Conservation (phyloP, 2,888 invertebrate genomes). For the Amphipyra berbera region DNA sequence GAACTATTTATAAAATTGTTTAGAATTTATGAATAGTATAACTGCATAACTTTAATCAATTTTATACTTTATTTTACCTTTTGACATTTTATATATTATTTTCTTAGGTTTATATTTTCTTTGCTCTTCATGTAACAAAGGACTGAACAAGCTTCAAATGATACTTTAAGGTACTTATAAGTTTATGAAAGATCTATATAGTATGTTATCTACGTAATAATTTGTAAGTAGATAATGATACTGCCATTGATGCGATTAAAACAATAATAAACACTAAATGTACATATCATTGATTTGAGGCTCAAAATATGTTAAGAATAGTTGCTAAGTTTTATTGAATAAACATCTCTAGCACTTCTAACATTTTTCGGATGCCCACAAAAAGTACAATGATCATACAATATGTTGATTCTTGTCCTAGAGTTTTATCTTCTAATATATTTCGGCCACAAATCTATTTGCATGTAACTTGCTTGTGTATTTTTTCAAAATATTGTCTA, state of each 20-base stretch:
- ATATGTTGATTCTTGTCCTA: slow-evolving; percentile 79
- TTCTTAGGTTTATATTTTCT: slow-evolving; percentile 69
- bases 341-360: slow-evolving; percentile 71
- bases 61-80: slow-evolving; percentile 75
- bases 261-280: slow-evolving; percentile 59
- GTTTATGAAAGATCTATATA: slow-evolving; percentile 54
- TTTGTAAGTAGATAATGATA: slow-evolving; percentile 51
- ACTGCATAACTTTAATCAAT: slow-evolving; percentile 69
- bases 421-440: slow-evolving; percentile 82
- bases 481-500: slow-evolving; percentile 56
- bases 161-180: slow-evolving; percentile 66
- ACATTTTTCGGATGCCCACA: slow-evolving; percentile 85
- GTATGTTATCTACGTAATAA: slow-evolving; percentile 55
- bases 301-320: slow-evolving; percentile 77
- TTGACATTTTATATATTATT: slow-evolving; percentile 77
- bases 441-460: slow-evolving; percentile 82
- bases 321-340: slow-evolving; percentile 69
- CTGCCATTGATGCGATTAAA: slow-evolving; percentile 58
- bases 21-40: slow-evolving; percentile 64
- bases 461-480: slow-evolving; percentile 73
- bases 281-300: slow-evolving; percentile 81
- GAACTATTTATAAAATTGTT: slow-evolving; percentile 64
- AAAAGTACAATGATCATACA: slow-evolving; percentile 84
- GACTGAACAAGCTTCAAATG: slow-evolving; percentile 73
- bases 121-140: slow-evolving; percentile 65